Conservation (phyloP, 2,888 invertebrate species). For the Drosophila nr. perissopoda region DNA sequence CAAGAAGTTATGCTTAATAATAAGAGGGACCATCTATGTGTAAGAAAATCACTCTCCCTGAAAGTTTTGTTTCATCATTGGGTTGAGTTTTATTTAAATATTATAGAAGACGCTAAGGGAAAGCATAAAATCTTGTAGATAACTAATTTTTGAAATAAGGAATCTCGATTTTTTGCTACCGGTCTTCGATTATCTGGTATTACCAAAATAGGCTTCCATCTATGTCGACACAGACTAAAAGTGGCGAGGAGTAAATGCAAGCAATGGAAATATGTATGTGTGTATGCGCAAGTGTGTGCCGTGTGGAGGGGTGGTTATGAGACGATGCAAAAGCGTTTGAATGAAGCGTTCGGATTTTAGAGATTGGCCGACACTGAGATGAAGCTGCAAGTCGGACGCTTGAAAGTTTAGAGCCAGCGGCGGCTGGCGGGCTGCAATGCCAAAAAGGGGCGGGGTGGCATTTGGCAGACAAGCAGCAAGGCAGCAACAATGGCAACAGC, state of each 20-base stretch:
- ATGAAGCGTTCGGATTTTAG: slow-evolving; percentile 50
- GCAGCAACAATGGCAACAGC: slow-evolving; percentile 47
- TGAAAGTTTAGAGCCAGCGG: slow-evolving; percentile 58
- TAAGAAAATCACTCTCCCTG: background rate
- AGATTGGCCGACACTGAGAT: slow-evolving; percentile 51
- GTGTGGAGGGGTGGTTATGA: slow-evolving; percentile 28
- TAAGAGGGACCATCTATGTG: background rate
- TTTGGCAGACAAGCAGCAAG: slow-evolving; percentile 56
- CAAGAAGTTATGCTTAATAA: background rate
- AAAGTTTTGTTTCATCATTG: background rate
- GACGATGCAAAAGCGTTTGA: slow-evolving; percentile 33
- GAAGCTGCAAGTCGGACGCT: slow-evolving; percentile 45
- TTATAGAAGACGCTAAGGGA: background rate
- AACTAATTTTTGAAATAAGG: background rate
- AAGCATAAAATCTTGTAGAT: background rate
- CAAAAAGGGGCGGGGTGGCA: slow-evolving; percentile 67
- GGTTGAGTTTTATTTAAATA: background rate
- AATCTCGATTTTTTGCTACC: background rate
- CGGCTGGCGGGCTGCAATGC: slow-evolving; percentile 34
- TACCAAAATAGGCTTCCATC: background rate
- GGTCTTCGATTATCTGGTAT: background rate
- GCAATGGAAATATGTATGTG: background rate
- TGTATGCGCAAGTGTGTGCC: background rate
- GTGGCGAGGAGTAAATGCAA: slow-evolving; percentile 7
- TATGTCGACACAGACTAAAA: slow-evolving; percentile 4